Base-by-base conservation (phyloP, 2,888 invertebrate genomes). In the Neuroscelio doddi region DNA sequence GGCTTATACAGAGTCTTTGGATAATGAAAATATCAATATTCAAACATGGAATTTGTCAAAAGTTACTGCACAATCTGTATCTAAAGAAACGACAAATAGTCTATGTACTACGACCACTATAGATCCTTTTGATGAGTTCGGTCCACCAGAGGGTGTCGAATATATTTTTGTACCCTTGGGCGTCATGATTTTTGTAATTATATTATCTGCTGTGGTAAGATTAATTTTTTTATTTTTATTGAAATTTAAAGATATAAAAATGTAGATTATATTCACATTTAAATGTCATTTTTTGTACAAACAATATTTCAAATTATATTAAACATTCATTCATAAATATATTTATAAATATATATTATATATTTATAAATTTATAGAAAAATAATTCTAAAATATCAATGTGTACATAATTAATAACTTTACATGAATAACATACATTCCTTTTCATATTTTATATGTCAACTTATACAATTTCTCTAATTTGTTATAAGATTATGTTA, bases 161-260 rank as follows among this genome's bases (percentile, higher is more conserved):
- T 83, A 83, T 69, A 83, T 83, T 73, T 83, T 83, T 69, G 83
- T 83, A 55, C 83, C 83, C 21, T 74, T 83, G 34, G 82, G 83
- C 56, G 83, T 83, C 24, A 79, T 83, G 79, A 79, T 83, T 68
- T 83, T 82, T 68, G 83, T 83, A 57, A 78, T 83, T 52, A 72
- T 83, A 62, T 69, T 83, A 52, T 82, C 83, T 57, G 82, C 81
- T 70, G 82, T 82, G 82, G 83, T 83, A 75, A 77, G 79, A 52
- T 30, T 9, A 12, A 16, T 8, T 50, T 51, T 47, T 12, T 26
- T 47, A 24, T 26, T 32, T 41, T 39, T 29, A 2, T 15, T 17
- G 21, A 16, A 32, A 42, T 49, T 10, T 16, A 44, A 56, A 46
- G 21, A 42, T 29, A 39, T 17, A 9, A 30, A 30, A 30, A 30